Evolutionary conservation across 2,888 invertebrate species (phyloP).

Genomic region (Sympetrum striolatum): DNA sequence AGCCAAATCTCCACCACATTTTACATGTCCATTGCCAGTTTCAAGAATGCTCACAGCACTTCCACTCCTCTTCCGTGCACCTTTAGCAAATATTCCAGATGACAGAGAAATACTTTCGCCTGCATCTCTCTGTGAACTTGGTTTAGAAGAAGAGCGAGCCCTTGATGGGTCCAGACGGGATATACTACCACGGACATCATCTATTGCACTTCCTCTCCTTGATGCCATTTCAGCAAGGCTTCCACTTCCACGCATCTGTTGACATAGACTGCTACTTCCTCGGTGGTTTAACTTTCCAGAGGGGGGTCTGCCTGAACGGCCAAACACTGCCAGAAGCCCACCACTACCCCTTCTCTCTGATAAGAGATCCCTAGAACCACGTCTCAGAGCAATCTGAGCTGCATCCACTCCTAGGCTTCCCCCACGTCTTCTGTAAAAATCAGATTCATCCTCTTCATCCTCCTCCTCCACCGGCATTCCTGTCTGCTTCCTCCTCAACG

Average conservation of each 20-base stretch:
- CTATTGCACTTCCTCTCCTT: not conserved
- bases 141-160: not conserved
- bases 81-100: not conserved
- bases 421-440: not conserved
- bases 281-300: not conserved
- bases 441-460: conserved; percentile 5
- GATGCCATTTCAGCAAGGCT: not conserved
- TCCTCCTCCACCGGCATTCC: conserved; percentile 3
- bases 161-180: not conserved
- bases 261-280: not conserved
- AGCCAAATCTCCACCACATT: not conserved
- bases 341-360: conserved; percentile 17
- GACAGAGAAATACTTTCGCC: not conserved
- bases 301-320: not conserved
- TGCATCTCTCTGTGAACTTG: not conserved
- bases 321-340: not conserved
- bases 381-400: not conserved
- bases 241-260: not conserved
- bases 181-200: conserved; percentile 10
- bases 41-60: conserved; percentile 16
- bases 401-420: not conserved
- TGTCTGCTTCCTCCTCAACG: conserved; percentile 5
- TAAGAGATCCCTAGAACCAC: conserved; percentile 10
- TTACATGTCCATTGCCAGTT: not conserved
- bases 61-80: conserved; percentile 6